Conservation (phyloP, 2,797 vertebrate species). For the Dermochelys coriacea region DNA sequence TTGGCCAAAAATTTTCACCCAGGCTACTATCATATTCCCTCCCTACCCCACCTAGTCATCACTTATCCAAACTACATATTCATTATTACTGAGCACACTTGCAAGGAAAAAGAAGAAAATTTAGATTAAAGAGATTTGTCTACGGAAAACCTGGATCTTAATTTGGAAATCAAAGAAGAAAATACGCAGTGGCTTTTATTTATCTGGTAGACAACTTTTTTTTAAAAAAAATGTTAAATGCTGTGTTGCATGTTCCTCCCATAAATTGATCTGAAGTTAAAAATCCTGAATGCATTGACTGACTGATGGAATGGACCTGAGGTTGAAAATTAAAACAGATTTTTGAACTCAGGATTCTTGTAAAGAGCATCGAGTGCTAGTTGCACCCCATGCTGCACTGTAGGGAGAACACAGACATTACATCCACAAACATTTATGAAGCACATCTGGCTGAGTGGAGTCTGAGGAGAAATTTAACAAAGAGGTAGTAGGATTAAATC, state of each 20-base stretch:
- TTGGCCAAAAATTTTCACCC: not conserved
- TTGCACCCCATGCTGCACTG: not conserved
- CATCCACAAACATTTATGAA: fast-evolving
- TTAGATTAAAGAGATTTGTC: not conserved
- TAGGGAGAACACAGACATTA: not conserved
- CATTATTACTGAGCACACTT: not conserved
- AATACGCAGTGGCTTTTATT: not conserved
- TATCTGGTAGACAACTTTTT: not conserved
- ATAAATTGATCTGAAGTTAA: conserved; percentile 8
- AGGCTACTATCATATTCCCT: not conserved
- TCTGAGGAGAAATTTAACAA: not conserved
- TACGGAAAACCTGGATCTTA: not conserved
- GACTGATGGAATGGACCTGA: not conserved
- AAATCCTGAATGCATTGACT: not conserved
- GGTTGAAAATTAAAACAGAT: conserved; percentile 39
- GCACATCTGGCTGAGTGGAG: not conserved
- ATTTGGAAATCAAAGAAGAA: not conserved
- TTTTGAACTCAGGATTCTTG: not conserved
- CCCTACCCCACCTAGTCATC: not conserved
- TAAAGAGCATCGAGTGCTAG: conserved; percentile 7
- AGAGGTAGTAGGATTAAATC: not conserved
- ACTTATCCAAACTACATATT: not conserved
- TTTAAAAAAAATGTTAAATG: not conserved
- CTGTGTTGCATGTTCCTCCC: not conserved
- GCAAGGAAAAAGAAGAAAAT: not conserved